These are phyloP conservation scores for Dolichoris vasculosae DNA, from an alignment of 1,140 invertebrate genomes.

Conservation along the genomic window DNA sequence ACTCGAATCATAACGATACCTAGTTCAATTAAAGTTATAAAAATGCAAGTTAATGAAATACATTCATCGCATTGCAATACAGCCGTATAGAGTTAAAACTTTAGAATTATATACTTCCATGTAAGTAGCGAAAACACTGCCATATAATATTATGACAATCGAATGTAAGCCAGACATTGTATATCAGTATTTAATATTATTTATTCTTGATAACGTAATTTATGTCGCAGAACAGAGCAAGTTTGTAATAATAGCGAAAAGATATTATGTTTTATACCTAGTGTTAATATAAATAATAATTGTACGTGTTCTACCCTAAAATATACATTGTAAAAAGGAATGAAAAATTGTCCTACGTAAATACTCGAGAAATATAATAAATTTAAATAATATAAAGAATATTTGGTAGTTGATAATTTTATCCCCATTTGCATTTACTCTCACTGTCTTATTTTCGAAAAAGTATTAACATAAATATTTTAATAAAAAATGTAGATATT, in stretches of 20 bases:
- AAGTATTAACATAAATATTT: too few species aligned
- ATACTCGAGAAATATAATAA: constrained; percentile 27
- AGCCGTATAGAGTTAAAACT: constrained; percentile 19
- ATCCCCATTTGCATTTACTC: too few species aligned
- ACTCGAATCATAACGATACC: constrained; percentile 18
- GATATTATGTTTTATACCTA: constrained; percentile 71
- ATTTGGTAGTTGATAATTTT: background rate
- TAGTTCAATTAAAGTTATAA: constrained; percentile 26
- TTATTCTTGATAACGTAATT: constrained; percentile 71
- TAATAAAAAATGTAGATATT: too few species aligned
- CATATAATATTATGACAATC: constrained; percentile 62
- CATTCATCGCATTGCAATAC: constrained; percentile 31
- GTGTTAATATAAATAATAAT: constrained; percentile 63
- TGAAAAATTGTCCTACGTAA: constrained; percentile 22
- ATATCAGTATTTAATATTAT: constrained; percentile 75
- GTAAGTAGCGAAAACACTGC: constrained; percentile 69
- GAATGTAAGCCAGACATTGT: constrained; percentile 67
- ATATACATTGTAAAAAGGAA: constrained; percentile 42
- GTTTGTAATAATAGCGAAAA: constrained; percentile 57
- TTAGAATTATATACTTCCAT: constrained; percentile 39
- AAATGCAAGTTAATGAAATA: constrained; percentile 35
- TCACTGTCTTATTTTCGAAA: too few species aligned
- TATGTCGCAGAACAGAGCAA: constrained; percentile 55
- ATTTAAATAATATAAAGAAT: background rate
- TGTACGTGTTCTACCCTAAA: constrained; percentile 36